Evolutionary conservation across 1,140 invertebrate species (phyloP).

Genomic region (Drusus annulatus): DNA sequence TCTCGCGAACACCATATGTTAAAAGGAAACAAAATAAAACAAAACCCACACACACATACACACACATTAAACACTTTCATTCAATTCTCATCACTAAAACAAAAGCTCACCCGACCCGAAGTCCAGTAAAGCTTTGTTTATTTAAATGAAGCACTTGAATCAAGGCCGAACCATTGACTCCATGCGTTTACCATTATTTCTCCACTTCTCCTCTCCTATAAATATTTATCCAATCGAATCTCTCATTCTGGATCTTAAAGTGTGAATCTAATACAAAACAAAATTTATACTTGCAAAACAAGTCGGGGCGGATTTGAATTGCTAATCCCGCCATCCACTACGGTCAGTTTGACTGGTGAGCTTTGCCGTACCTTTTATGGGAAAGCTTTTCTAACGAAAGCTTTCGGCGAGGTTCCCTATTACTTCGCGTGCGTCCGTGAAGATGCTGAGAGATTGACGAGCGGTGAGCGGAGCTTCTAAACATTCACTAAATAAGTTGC

Average conservation of each 20-base stretch:
- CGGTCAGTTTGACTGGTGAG: constrained; percentile 16
- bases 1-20: too few relatives aligned
- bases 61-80: not conserved
- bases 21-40: not conserved
- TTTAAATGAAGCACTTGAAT: constrained; percentile 33
- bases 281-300: constrained; percentile 45
- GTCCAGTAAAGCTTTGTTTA: constrained; percentile 14
- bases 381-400: constrained; percentile 15
- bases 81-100: not conserved
- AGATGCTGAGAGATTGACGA: not conserved
- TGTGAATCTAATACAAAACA: constrained; percentile 39
- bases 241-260: constrained; percentile 4
- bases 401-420: constrained; percentile 20
- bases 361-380: constrained; percentile 7
- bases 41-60: not conserved
- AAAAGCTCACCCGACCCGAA: not conserved
- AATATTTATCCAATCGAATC: constrained; percentile 39
- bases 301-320: constrained; percentile 19
- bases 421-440: not conserved
- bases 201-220: not conserved
- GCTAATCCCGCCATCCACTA: constrained; percentile 29
- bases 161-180: constrained; percentile 19
- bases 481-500: too few relatives aligned
- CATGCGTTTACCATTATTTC: constrained; percentile 28
- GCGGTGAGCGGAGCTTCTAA: too few relatives aligned